Percentiles rank a stretch among this genome's conserved stretches.
phyloP scores from a whole-genome alignment of 2,797 vertebrate genomes.

The Alosa sapidissima region DNA sequence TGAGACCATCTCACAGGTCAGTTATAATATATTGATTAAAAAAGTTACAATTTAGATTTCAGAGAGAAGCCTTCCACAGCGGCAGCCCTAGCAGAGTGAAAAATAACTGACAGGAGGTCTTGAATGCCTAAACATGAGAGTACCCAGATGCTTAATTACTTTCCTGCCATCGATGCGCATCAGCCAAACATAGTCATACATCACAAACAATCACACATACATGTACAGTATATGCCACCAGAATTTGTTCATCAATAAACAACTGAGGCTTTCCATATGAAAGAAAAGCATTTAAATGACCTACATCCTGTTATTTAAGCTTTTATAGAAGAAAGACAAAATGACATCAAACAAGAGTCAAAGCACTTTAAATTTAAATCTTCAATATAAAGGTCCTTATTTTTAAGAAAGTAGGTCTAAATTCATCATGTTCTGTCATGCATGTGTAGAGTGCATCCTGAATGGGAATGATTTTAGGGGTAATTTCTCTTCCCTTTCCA shows the following conservation, averaged over 20 bases:
- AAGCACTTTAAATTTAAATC: background rate
- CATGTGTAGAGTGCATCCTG: background rate
- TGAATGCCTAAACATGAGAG: background rate
- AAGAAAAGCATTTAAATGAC: background rate
- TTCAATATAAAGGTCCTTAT: background rate
- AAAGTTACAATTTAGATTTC: background rate
- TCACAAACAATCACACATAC: constrained; percentile 2
- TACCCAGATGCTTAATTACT: background rate
- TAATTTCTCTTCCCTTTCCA: background rate
- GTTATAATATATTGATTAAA: background rate
- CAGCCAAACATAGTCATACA: constrained; percentile 33
- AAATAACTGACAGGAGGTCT: background rate
- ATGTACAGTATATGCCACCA: constrained; percentile 9
- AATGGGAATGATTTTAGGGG: background rate
- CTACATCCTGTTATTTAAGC: background rate
- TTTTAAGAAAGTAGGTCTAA: background rate
- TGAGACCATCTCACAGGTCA: background rate
- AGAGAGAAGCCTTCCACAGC: background rate
- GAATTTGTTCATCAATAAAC: background rate
- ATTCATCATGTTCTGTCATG: background rate
- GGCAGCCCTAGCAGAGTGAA: background rate
- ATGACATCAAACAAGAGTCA: background rate
- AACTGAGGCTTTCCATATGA: background rate
- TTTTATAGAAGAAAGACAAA: background rate
- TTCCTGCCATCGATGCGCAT: background rate